phyloP scores from a whole-genome alignment of 2,797 vertebrate species.

The Phaenicophaeus curvirostris region DNA sequence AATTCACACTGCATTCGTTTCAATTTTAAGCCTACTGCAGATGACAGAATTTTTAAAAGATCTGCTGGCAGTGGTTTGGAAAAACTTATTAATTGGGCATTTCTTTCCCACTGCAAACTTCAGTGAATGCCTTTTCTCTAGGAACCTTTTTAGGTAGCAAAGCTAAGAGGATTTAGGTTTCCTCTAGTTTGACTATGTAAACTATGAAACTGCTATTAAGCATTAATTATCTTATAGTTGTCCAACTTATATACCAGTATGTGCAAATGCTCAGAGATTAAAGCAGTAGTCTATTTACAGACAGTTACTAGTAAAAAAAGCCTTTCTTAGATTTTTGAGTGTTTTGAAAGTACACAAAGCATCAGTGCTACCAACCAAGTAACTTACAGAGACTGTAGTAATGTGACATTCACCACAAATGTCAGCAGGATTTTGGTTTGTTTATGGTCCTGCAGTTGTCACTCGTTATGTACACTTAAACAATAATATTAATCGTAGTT shows the following conservation, averaged over 20 bases:
- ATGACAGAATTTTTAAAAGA: background rate
- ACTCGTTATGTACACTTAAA: background rate
- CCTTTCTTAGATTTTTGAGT: background rate
- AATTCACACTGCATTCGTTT: background rate
- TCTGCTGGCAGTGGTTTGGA: background rate
- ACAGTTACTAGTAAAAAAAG: background rate
- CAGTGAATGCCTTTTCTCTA: background rate
- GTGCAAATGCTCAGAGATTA: background rate
- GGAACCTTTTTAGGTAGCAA: background rate
- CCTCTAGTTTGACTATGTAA: background rate
- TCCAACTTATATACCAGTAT: background rate
- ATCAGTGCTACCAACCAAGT: background rate
- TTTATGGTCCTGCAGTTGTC: background rate
- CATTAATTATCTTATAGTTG: background rate
- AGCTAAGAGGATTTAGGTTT: background rate
- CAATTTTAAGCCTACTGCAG: background rate
- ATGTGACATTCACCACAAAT: background rate
- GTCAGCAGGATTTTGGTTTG: background rate
- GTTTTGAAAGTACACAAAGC: background rate
- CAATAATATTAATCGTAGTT: background rate
- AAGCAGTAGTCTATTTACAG: background rate
- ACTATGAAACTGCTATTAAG: background rate
- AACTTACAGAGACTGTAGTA: accelerated
- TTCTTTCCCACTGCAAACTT: background rate
- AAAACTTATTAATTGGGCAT: background rate